Evolutionary conservation across 1,140 invertebrate species (phyloP), one percentile per base, ranked within the genome.

Genomic region (Gryllus bimaculatus): DNA sequence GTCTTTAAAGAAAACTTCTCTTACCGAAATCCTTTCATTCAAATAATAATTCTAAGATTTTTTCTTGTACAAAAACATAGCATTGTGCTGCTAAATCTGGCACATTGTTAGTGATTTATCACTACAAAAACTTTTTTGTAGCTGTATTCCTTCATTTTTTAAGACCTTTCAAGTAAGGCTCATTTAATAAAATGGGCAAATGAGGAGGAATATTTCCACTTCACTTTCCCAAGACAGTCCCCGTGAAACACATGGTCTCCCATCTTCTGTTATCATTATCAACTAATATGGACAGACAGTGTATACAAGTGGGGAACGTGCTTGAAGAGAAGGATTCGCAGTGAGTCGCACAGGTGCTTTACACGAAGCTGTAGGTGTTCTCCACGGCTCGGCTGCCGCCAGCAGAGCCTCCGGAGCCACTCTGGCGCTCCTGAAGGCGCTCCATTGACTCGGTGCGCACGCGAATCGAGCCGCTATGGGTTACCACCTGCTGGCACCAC

Each of bases 291-390:
- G 18, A 66, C 54, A 66, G 54, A 66, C 26, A 39, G 26, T 39
- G 26, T 2, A 39, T 39, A 39, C 26, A 66, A 66, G 18, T 66
- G 54, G 54, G 18, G 10, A 66, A 7, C 7, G 10, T 66, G 18
- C 54, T 13, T 66, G 10, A 13, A 18, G 18, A 13, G 10, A 18
- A 18, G 10, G 54, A 18, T 18, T 13, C 10, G 18, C 18, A 18
- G 54, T 18, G 54, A 13, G 54, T 66, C 7, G 54, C 54, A 66
- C 10, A 66, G 10, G 18, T 13, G 54, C 74, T 39, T 91, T 87
- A 93, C 77, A 92, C 91, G 85, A 93, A 93, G 80, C 91, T 92
- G 83, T 93, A 93, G 54, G 91, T 89, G 84, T 93, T 93, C 83
- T 93, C 92, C 74, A 93, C 87, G 47, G 92, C 92, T 82, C 92